Base-by-base conservation (phyloP, 2,113 vertebrate genomes). In the Herpetotheres cachinnans region DNA sequence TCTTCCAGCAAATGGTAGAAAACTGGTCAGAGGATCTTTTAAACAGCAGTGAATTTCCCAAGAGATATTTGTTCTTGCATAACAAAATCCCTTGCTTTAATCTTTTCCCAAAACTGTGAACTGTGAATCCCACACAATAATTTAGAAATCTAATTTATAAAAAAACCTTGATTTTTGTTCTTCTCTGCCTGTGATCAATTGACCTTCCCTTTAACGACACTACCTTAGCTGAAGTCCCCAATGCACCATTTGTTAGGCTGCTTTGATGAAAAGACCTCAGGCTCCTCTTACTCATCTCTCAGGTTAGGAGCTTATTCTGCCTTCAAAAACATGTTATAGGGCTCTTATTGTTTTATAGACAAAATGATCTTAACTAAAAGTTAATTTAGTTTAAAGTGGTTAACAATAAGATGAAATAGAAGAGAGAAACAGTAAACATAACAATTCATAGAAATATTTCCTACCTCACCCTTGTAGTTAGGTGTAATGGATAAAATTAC, bases 231-330 rank as follows among this genome's bases (percentile, higher is more conserved):
- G 73, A 86, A 22, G 65, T 79, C 76, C 0, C 21, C 76, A 93
- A 63, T 92, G 82, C 71, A 73, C 67, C 88, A 67, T 38, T 95
- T 82, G 47, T 65, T 61, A 76, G 38, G 16, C 46, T 88, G 40
- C 87, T 94, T 82, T 92, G 65, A 87, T 86, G 49, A 89, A 91
- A 97, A 92, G 52, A 59, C 77, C 72, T 96, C 80, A 66, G 80
- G 65, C 25, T 95, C 30, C 30, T 89, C 40, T 95, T 92, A 71
- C 27, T 90, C 89, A 52, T 86, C 69, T 84, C 69, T 76, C 86
- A 83, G 38, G 47, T 81, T 74, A 86, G n/a, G 11, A 93, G 59
- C 44, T 82, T 84, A 52, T 86, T 92, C 86, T 96, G 38, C n/a
- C n/a, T 86, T 89, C 72, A 66, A 22, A 80, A 93, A 69, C 9